phyloP scores from a whole-genome alignment of 2,113 vertebrate species.

The Eolophus roseicapilla region DNA sequence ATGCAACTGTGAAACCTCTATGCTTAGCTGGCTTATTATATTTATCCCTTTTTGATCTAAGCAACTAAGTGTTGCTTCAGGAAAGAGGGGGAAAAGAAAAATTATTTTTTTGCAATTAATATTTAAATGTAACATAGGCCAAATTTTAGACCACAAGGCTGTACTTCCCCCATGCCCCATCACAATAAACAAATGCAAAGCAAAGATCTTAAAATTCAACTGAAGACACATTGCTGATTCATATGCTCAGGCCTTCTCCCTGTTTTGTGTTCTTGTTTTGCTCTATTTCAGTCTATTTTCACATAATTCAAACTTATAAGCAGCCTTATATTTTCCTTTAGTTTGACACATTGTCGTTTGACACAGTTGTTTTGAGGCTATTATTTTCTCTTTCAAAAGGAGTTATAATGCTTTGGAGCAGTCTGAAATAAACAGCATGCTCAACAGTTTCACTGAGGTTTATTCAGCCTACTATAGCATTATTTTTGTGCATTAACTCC shows the following conservation, averaged over 20 bases:
- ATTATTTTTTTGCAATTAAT: background rate
- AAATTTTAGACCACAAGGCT: background rate
- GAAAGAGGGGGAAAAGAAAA: background rate
- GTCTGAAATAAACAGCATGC: background rate
- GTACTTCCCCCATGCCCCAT: background rate
- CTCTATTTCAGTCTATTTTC: background rate
- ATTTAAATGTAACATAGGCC: background rate
- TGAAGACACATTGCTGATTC: background rate
- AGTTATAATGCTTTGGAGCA: background rate
- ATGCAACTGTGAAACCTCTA: background rate
- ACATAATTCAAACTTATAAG: background rate
- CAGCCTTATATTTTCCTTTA: background rate
- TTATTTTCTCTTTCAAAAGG: background rate
- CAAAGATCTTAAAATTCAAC: background rate
- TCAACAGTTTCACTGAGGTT: background rate
- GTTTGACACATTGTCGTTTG: background rate
- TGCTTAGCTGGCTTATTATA: background rate
- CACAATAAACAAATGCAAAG: background rate
- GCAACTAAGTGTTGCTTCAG: background rate
- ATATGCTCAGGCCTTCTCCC: background rate
- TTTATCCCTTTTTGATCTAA: background rate
- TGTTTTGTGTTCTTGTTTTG: background rate
- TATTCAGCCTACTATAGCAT: background rate
- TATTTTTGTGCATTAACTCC: background rate
- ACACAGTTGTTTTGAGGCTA: background rate